phyloP scores from a whole-genome alignment of 2,888 invertebrate genomes.

The Catocala fraxini region DNA sequence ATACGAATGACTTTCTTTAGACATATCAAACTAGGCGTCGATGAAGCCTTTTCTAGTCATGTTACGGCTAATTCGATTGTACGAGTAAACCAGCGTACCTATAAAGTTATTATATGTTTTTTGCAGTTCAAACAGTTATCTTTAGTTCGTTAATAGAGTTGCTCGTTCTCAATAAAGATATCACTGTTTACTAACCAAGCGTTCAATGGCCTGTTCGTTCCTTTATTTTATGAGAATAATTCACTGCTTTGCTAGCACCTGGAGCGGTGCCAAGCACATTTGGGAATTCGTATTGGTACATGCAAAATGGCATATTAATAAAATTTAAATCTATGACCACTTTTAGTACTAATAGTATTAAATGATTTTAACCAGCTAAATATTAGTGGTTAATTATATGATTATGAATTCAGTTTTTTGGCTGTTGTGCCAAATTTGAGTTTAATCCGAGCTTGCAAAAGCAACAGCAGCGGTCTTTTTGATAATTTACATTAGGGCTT shows the following conservation, averaged over 20 bases:
- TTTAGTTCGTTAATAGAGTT: slow-evolving; percentile 29
- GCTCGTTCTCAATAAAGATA: slow-evolving; percentile 35
- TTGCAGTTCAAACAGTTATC: slow-evolving; percentile 21
- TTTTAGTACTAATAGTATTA: slow-evolving; percentile 1
- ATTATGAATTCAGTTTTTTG: slow-evolving; percentile 10
- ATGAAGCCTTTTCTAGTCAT: slow-evolving; percentile 46
- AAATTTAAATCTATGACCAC: slow-evolving; percentile 22
- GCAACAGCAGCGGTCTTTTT: slow-evolving; percentile 8
- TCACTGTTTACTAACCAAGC: slow-evolving; percentile 30
- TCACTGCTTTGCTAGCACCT: slow-evolving; percentile 38
- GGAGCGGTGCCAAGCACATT: slow-evolving; percentile 56
- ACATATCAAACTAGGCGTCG: slow-evolving; percentile 47
- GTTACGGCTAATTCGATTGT: slow-evolving; percentile 51
- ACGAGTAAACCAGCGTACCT: slow-evolving; percentile 37
- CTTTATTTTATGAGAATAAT: slow-evolving; percentile 56
- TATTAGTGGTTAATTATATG: not conserved
- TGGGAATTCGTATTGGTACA: slow-evolving; percentile 40
- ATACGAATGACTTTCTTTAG: no score
- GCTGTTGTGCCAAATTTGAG: slow-evolving; percentile 5
- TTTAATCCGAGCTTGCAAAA: slow-evolving; percentile 8
- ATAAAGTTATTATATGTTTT: slow-evolving; percentile 29
- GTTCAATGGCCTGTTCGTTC: slow-evolving; percentile 40
- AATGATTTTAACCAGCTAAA: not conserved
- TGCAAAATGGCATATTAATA: slow-evolving; percentile 48
- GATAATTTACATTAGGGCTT: not conserved